Evolutionary conservation across 2,113 vertebrate genomes (phyloP).

Genomic region (Copsychus sechellarum): DNA sequence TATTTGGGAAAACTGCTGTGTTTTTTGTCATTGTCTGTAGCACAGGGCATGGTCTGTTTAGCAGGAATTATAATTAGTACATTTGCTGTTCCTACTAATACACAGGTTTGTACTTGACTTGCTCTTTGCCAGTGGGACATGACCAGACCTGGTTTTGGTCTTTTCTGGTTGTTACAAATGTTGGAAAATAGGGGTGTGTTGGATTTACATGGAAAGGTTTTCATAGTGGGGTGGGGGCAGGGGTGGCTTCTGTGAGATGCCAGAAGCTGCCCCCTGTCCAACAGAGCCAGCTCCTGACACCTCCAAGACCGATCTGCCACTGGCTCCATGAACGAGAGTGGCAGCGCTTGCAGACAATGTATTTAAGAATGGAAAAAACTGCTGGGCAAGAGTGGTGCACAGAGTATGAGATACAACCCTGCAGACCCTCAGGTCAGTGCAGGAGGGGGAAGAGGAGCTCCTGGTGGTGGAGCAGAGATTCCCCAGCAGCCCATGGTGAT

Average conservation of each 20-base stretch:
- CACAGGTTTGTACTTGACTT: neutral
- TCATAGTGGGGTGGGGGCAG: neutral
- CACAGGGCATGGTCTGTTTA: neutral
- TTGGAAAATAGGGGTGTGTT: neutral
- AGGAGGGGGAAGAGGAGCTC: neutral
- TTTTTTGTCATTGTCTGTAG: neutral
- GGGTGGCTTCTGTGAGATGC: neutral
- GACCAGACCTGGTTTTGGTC: neutral
- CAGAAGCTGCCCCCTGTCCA: neutral
- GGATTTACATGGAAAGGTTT: neutral
- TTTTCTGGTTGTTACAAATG: neutral
- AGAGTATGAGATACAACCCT: neutral
- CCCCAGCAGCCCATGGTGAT: neutral
- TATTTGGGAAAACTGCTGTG: neutral
- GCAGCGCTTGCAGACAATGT: rapidly evolving
- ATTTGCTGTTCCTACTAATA: neutral
- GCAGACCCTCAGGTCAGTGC: neutral
- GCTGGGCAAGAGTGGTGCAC: neutral
- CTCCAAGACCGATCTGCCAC: neutral
- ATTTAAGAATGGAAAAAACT: neutral
- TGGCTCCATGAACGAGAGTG: rapidly evolving
- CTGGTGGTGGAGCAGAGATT: neutral
- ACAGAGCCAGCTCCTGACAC: neutral
- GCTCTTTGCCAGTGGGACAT: neutral
- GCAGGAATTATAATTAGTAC: neutral